Conservation (phyloP, 2,888 invertebrate species). For the Zygothrica quintamaculata region DNA sequence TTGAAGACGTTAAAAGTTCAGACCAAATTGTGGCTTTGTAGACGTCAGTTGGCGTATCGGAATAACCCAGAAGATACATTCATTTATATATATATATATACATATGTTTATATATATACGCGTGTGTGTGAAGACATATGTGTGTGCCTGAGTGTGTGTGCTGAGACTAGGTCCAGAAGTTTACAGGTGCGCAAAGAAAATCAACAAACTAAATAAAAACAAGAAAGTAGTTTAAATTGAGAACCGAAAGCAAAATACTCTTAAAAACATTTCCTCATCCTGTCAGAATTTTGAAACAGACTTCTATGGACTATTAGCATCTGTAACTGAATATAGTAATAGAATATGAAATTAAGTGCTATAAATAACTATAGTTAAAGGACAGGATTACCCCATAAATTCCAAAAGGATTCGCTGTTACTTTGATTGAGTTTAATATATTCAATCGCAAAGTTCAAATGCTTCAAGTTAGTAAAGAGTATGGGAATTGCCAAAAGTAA, state of each 20-base stretch:
- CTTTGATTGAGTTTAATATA: no score
- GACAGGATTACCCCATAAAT: no score
- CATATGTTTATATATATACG: no score
- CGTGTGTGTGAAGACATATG: constrained; percentile 5
- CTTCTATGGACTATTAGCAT: no score
- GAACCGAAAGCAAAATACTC: background rate
- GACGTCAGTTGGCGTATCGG: constrained; percentile 66
- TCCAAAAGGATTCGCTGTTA: no score
- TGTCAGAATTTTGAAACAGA: no score
- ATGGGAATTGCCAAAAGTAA: constrained; percentile 67
- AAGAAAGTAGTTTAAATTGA: constrained; percentile 5
- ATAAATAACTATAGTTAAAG: no score
- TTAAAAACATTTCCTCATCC: background rate
- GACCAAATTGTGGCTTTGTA: constrained; percentile 70
- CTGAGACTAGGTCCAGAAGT: no score
- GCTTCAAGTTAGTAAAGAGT: constrained; percentile 10
- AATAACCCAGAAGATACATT: constrained; percentile 51
- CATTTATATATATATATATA: background rate
- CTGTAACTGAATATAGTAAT: no score
- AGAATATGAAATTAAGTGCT: no score
- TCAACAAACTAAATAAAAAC: constrained; percentile 23
- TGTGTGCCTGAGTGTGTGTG: constrained; percentile 11
- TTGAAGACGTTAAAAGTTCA: constrained; percentile 64
- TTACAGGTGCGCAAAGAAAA: constrained; percentile 38
- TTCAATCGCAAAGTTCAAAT: background rate